Base-by-base conservation (phyloP, 2,113 vertebrate genomes). In the Labeo catla region DNA sequence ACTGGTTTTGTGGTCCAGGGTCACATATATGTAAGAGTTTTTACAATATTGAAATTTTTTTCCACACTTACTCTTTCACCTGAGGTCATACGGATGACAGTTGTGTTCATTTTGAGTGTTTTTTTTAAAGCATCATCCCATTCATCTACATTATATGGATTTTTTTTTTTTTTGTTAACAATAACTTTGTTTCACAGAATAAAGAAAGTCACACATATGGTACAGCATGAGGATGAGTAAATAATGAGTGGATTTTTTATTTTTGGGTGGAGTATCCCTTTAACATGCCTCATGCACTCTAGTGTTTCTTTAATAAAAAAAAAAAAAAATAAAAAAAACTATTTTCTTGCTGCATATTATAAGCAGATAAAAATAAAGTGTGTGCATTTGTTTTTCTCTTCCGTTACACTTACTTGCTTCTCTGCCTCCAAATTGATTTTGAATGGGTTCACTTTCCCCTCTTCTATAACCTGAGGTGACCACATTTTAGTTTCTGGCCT, bases 381-480 rank as follows among this genome's bases (percentile, higher is more conserved):
- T 43, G 34, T 59, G 54, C 77, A 73, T 45, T 70, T 78, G 11
- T 34, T 23, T 39, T 50, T 78, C 16, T 34, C 23, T 39, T 50
- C 4, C 12, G 36, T 73, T 74, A 28, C 63, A 79, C 92, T 84
- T 96, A 97, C 96, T 95, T 97, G 96, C 88, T 96, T 96, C 89
- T 97, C 96, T 87, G 96, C 94, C 93, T 97, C 96, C 89, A 97
- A 90, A 88, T 96, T 97, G 91, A 97, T 94, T 93, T 96, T 97
- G 91, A 94, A 97, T 73, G 96, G 96, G 89, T 97, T 94, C n/a
- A 92, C 87, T 90, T 90, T 96, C 34, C 96, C 96, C 68, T 96
- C 96, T 93, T 97, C 96, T 81, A 93, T 88, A 59, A 97, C 90
- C 88, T 96, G 95, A 34, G 96, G 96, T 65, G 96, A 96, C 96